Conservation (phyloP, 2,888 invertebrate species). For the Erebia ligea region DNA sequence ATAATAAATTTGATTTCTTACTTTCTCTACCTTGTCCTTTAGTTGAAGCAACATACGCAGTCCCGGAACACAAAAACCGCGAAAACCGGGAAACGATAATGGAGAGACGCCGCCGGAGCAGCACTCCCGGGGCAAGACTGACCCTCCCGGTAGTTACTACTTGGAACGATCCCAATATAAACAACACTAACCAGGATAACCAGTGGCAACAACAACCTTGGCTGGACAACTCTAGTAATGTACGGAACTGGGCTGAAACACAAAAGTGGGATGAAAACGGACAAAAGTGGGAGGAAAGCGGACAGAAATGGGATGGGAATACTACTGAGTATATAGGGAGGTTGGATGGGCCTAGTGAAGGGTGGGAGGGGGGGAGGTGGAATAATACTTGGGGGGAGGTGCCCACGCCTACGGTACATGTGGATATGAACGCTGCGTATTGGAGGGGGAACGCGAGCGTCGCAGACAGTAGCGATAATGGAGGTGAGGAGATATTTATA, state of each 20-base stretch:
- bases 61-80: constrained; percentile 69
- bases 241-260: constrained; percentile 69
- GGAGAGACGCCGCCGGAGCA: constrained; percentile 69
- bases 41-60: constrained; percentile 75
- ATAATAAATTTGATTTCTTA: too few species aligned
- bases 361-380: constrained; percentile 64
- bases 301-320: constrained; percentile 59
- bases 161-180: constrained; percentile 47
- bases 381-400: constrained; percentile 73
- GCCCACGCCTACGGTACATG: constrained; percentile 73
- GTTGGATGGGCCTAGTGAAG: constrained; percentile 57
- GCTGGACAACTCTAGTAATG: constrained; percentile 62
- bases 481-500: too few species aligned
- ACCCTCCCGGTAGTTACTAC: constrained; percentile 61
- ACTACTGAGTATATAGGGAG: constrained; percentile 58
- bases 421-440: constrained; percentile 71
- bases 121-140: constrained; percentile 69
- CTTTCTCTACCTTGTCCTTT: not conserved
- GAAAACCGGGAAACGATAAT: constrained; percentile 65
- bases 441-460: constrained; percentile 76
- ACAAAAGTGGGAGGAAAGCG: constrained; percentile 58
- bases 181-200: constrained; percentile 42
- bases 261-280: constrained; percentile 60
- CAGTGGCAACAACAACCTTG: constrained; percentile 64
- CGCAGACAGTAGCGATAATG: constrained; percentile 78